Conservation (phyloP, 2,797 vertebrate species). For the Propithecus deckenii region DNA sequence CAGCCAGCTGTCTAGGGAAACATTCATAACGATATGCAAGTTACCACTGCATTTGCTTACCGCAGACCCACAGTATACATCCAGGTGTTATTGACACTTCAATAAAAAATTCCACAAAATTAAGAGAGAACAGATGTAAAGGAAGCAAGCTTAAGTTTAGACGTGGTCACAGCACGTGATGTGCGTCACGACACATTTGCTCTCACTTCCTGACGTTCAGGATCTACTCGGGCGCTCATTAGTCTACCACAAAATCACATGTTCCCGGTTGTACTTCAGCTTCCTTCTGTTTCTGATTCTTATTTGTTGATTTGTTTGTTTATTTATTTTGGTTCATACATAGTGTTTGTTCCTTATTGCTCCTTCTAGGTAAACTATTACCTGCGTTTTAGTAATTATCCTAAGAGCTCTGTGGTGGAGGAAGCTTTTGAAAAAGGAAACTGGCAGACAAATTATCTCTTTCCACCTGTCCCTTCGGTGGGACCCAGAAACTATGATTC, state of each 20-base stretch:
- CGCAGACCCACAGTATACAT: background rate
- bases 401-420: constrained; percentile 82
- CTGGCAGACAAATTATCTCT: constrained; percentile 94
- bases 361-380: constrained; percentile 90
- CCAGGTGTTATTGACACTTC: background rate
- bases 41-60: background rate
- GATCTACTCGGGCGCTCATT: background rate
- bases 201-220: background rate
- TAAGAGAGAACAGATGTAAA: background rate
- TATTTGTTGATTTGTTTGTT: background rate
- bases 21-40: background rate
- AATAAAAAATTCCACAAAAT: background rate
- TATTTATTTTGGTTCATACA: background rate
- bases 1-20: background rate
- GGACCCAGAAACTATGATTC: constrained; percentile 89
- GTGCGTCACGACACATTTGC: background rate
- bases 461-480: constrained; percentile 89
- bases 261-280: background rate
- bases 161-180: background rate
- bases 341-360: constrained; percentile 27
- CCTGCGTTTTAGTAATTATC: constrained; percentile 93
- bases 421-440: constrained; percentile 88
- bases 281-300: background rate
- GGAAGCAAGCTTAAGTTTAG: background rate
- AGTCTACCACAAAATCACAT: background rate